Evolutionary conservation across 2,797 vertebrate genomes (phyloP).

Genomic region (Danio jaintianensis): DNA sequence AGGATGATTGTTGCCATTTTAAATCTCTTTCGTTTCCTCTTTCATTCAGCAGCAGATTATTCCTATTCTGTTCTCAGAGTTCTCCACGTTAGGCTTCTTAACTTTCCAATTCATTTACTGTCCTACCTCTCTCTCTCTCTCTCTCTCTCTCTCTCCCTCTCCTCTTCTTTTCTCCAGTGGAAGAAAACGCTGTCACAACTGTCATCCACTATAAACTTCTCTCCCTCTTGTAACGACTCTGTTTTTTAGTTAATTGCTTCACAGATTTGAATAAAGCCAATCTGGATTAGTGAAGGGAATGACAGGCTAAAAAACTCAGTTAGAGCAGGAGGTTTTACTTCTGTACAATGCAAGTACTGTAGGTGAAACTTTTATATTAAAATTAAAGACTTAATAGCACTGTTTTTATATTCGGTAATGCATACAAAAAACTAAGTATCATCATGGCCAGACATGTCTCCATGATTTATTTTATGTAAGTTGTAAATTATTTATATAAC

Average conservation of each 20-base stretch:
- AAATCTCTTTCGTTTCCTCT: slow-evolving; percentile 65
- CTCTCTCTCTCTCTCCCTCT: slow-evolving; percentile 54
- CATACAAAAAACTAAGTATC: no score
- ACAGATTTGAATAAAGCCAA: slow-evolving; percentile 64
- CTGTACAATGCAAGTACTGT: not conserved
- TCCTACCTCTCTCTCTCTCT: slow-evolving; percentile 62
- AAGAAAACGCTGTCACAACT: slow-evolving; percentile 67
- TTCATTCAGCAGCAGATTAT: slow-evolving; percentile 70
- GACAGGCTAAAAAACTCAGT: slow-evolving; percentile 41
- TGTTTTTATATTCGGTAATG: not conserved
- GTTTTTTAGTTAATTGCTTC: slow-evolving; percentile 72
- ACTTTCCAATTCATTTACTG: slow-evolving; percentile 73
- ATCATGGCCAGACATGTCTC: not conserved
- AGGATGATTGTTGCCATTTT: slow-evolving; percentile 74
- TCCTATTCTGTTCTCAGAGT: slow-evolving; percentile 66
- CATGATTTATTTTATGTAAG: not conserved
- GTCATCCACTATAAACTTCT: slow-evolving; percentile 59
- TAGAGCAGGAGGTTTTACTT: not conserved
- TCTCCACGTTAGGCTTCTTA: slow-evolving; percentile 75
- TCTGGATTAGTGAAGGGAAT: slow-evolving; percentile 55
- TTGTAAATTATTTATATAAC: no score
- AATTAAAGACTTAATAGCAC: not conserved
- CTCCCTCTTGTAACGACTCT: slow-evolving; percentile 47
- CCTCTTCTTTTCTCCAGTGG: slow-evolving; percentile 48
- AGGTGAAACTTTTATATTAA: not conserved